A percentile compares a stretch with the other conserved stretches of the same genome.
phyloP scores from a whole-genome alignment of 1,140 invertebrate genomes.

The Liolophura sinensis region DNA sequence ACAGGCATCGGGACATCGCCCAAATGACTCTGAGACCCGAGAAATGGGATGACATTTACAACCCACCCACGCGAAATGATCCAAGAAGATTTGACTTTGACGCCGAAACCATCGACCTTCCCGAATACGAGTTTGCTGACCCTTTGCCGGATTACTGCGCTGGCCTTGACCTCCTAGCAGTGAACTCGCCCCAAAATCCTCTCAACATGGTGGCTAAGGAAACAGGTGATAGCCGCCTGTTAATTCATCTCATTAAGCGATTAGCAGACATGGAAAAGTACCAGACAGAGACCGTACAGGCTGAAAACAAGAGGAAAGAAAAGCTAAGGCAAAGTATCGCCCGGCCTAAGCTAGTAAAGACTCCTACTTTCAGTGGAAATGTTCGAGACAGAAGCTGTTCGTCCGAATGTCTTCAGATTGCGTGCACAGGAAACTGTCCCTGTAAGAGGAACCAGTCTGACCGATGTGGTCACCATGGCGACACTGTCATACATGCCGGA shows the following conservation, averaged over 20 bases:
- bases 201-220: conserved; percentile 19
- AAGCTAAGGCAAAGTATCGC: conserved; percentile 12
- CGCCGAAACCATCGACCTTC: conserved; percentile 35
- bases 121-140: conserved; percentile 38
- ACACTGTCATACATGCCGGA: background rate
- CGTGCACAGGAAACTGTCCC: conserved; percentile 50
- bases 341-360: conserved; percentile 23
- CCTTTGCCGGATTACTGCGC: conserved; percentile 32
- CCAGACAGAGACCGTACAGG: conserved; percentile 47
- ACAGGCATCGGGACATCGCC: conserved; percentile 29
- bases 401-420: conserved; percentile 39
- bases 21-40: conserved; percentile 42
- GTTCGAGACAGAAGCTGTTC: conserved; percentile 41
- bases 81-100: conserved; percentile 45
- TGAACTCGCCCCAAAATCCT: conserved; percentile 24
- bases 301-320: conserved; percentile 28
- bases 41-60: conserved; percentile 40
- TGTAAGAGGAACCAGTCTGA: conserved; percentile 32
- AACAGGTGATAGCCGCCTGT: conserved; percentile 6
- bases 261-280: conserved; percentile 42
- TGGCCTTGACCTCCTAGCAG: conserved; percentile 30
- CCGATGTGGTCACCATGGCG: conserved; percentile 12
- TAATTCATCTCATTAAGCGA: conserved; percentile 39
- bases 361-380: conserved; percentile 13
- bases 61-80: conserved; percentile 37